Evolutionary conservation across 2,113 vertebrate species (phyloP), one percentile per base, ranked within the genome.

Genomic region (Dendropsophus ebraccatus): DNA sequence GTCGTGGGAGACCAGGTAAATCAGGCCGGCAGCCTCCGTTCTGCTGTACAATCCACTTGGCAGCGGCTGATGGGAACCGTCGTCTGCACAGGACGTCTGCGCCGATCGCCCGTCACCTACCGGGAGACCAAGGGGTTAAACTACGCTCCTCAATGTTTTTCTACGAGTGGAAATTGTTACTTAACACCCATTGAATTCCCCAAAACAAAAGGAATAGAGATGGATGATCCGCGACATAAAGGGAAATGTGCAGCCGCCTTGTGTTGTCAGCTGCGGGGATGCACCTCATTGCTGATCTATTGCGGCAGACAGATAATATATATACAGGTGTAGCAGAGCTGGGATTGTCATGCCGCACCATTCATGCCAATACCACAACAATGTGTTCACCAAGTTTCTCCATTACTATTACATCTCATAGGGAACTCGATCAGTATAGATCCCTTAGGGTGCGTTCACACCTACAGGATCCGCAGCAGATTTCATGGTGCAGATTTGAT

Each of bases 1-100:
- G 92, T 94, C 87, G 88, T 88, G 89, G 93, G 92, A 93, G 91
- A 93, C 92, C 94, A 95, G 92, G 93, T 94, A 94, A 95, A 90
- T 88, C 78, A 83, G 90, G 88, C 41, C 84, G 21, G 85, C 80
- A 87, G 54, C 1, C 25, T 86, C 88, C 87, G 70, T 87, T 92
- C 91, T 87, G 88, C 83, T 52, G 81, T 83, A 85, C 84, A 72
- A 56, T 47, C 87, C 83, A 69, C 72, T 60, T 83, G 89, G 85
- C 88, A 87, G 28, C 62, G 7, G 2, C 65, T 76, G 52, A 49
- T 69, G 84, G 76, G 75, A 86, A 80, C 41, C 19, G 47, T 49
- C 19, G 47, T 49, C 83, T 79, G 35, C 88, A 56, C 30, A 54
- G 16, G 54, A 83, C 28, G n/a, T 21, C 30, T 35, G 65, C 58